Conservation (phyloP, 2,888 invertebrate species). For the Morinoia aosen region DNA sequence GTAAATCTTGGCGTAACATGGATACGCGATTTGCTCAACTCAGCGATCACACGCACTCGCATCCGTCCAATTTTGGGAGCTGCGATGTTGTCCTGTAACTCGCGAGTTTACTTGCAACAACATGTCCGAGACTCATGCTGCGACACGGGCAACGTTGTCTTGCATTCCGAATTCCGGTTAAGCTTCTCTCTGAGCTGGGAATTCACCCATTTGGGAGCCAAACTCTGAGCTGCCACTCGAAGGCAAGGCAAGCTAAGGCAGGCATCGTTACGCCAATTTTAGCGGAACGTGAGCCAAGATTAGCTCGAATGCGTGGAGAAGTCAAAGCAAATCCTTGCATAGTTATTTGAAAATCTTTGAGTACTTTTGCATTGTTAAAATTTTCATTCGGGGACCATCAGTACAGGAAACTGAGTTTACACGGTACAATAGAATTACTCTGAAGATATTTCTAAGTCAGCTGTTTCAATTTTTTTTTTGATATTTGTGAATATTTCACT, state of each 20-base stretch:
- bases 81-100: background rate
- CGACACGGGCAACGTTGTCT: background rate
- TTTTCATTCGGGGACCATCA: no score
- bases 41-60: background rate
- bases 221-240: background rate
- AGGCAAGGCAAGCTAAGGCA: background rate
- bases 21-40: background rate
- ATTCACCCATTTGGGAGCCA: background rate
- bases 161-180: background rate
- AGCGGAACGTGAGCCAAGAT: background rate
- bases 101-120: background rate
- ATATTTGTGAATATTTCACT: no score
- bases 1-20: no score
- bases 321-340: background rate
- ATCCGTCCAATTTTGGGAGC: background rate
- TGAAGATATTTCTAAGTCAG: no score
- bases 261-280: background rate
- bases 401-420: no score
- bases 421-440: no score
- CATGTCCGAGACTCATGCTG: background rate
- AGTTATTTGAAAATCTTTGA: background rate
- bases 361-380: no score
- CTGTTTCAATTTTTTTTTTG: no score
- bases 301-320: background rate
- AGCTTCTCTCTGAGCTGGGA: background rate